phyloP scores from a whole-genome alignment of 2,797 vertebrate genomes.

The Platalea minor region DNA sequence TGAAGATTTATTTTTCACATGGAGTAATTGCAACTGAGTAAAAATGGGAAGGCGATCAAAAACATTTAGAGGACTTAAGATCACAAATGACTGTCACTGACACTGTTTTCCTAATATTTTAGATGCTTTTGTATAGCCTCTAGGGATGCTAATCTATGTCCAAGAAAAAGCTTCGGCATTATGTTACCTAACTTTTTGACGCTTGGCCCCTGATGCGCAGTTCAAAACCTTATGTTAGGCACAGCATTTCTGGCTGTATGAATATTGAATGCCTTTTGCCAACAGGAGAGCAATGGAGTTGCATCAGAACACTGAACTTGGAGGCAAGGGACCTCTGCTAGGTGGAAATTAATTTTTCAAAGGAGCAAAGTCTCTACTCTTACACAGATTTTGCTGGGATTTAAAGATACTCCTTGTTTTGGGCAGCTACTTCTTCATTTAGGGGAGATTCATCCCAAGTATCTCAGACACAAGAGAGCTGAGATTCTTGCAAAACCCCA shows the following conservation, averaged over 20 bases:
- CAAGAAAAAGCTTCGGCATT: neutral
- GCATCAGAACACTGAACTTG: neutral
- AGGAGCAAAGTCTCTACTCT: neutral
- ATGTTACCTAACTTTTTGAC: neutral
- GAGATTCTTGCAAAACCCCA: neutral
- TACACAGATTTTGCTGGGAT: neutral
- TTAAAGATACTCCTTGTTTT: neutral
- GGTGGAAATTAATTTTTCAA: conserved; percentile 15
- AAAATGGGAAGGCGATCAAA: conserved; percentile 31
- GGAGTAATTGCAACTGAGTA: neutral
- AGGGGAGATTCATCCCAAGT: neutral
- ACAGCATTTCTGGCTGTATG: neutral
- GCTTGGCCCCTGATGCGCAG: rapidly evolving
- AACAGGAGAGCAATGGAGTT: neutral
- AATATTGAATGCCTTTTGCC: neutral
- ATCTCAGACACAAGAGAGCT: neutral
- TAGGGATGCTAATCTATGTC: neutral
- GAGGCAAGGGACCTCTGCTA: neutral
- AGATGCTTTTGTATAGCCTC: neutral
- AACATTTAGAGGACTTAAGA: neutral
- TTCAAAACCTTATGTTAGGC: neutral
- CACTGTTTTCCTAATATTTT: neutral
- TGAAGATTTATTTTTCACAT: conserved; percentile 23
- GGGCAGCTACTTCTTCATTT: neutral
- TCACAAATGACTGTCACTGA: neutral